A percentile compares a stretch with the other conserved stretches of the same genome.
These are phyloP conservation scores for Platycnemis pennipes DNA, from an alignment of 2,888 invertebrate species.

Conservation along the genomic window DNA sequence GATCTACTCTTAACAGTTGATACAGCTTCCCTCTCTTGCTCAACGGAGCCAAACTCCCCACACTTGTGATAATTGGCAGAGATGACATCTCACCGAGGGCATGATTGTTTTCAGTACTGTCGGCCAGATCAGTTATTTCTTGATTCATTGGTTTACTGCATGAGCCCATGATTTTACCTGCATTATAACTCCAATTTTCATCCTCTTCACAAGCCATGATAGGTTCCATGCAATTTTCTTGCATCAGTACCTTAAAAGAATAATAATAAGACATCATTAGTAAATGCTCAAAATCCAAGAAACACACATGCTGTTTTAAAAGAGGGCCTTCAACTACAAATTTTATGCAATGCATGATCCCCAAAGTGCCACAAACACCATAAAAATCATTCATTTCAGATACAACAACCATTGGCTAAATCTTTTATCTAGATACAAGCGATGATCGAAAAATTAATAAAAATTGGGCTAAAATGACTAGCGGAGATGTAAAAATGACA, in stretches of 20 bases:
- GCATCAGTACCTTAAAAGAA: neutral
- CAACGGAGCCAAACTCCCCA: neutral
- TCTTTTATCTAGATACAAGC: too few species aligned
- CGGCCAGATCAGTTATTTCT: neutral
- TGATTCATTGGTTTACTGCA: neutral
- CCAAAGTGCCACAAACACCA: too few species aligned
- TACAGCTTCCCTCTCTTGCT: neutral
- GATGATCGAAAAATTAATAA: too few species aligned
- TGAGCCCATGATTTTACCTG: neutral
- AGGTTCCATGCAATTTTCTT: neutral
- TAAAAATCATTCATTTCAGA: too few species aligned
- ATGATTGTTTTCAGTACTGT: neutral
- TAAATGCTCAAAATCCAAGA: neutral
- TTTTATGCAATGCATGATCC: too few species aligned
- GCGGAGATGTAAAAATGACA: too few species aligned
- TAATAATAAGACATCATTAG: neutral
- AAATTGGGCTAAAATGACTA: too few species aligned
- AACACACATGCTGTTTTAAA: neutral
- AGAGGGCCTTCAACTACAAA: too few species aligned
- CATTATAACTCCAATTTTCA: neutral
- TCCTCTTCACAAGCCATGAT: neutral
- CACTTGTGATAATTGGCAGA: neutral
- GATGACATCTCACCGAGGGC: neutral
- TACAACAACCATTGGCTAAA: too few species aligned
- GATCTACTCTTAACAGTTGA: neutral